These are phyloP conservation scores for Loripinus fragilis DNA, from an alignment of 2,888 invertebrate genomes.

Conservation along the genomic window DNA sequence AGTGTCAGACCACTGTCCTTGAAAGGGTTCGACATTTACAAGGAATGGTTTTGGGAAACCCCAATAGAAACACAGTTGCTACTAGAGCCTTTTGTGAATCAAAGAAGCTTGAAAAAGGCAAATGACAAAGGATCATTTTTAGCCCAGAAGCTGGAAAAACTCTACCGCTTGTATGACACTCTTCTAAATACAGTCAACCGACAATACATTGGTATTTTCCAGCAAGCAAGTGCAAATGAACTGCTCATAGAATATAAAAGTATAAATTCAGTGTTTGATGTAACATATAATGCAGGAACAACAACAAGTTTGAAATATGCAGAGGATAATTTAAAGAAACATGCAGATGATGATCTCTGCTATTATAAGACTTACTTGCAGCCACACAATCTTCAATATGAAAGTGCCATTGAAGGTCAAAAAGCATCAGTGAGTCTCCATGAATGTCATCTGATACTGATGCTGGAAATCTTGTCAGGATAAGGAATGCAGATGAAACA, in stretches of 20 bases:
- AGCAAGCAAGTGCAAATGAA: background rate
- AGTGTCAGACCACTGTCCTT: background rate
- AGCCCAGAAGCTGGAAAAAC: background rate
- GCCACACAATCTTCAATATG: background rate
- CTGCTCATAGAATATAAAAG: background rate
- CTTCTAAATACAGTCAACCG: background rate
- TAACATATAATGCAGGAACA: background rate
- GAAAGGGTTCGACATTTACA: background rate
- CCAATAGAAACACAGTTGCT: background rate
- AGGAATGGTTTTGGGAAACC: background rate
- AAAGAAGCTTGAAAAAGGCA: background rate
- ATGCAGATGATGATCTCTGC: background rate
- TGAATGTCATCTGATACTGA: background rate
- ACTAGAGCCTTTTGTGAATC: background rate
- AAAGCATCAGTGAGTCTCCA: background rate
- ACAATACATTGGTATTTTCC: background rate
- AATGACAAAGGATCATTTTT: background rate
- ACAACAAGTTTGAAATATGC: background rate
- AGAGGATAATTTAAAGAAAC: background rate
- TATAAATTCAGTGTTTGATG: background rate
- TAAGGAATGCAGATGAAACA: background rate
- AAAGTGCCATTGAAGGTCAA: background rate
- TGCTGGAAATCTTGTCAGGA: constrained; percentile 2
- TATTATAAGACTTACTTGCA: background rate
- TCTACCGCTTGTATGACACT: background rate